phyloP scores from a whole-genome alignment of 2,888 invertebrate genomes.

The Agapostemon virescens region DNA sequence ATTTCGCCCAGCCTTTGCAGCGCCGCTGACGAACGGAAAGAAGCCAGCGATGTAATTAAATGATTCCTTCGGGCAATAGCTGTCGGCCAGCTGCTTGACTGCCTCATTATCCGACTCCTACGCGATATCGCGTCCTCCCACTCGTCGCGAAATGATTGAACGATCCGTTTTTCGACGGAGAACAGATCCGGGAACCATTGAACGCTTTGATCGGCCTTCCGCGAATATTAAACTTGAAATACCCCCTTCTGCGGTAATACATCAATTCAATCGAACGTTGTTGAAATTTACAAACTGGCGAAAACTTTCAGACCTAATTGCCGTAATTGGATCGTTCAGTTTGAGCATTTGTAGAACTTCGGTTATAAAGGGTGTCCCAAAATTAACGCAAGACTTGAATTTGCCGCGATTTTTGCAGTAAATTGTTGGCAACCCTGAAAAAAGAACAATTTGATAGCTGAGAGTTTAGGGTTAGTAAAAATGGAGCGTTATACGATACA shows the following conservation, averaged over 20 bases:
- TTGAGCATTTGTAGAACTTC: background rate
- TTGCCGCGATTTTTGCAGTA: no score
- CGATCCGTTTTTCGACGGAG: background rate
- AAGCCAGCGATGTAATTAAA: conserved; percentile 51
- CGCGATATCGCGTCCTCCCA: background rate
- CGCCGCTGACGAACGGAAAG: conserved; percentile 47
- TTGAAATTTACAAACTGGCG: background rate
- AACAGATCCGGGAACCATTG: background rate
- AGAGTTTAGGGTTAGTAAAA: no score
- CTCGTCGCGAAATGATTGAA: background rate
- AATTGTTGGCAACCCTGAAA: no score
- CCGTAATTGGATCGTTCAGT: background rate
- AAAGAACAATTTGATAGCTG: no score
- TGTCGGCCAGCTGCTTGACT: conserved; percentile 22
- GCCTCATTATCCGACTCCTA: background rate
- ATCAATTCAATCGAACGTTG: background rate
- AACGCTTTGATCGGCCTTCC: background rate
- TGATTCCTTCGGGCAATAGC: conserved; percentile 53
- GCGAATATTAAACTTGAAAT: background rate
- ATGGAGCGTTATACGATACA: no score
- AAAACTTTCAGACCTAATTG: background rate
- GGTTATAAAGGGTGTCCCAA: no score
- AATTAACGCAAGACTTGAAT: no score
- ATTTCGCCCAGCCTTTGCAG: conserved; percentile 34
- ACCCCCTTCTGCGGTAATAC: background rate